Percentiles rank a stretch among this genome's conserved stretches.
These are phyloP conservation scores for Alloplasta piceator DNA, from an alignment of 2,888 invertebrate species.

Conservation along the genomic window DNA sequence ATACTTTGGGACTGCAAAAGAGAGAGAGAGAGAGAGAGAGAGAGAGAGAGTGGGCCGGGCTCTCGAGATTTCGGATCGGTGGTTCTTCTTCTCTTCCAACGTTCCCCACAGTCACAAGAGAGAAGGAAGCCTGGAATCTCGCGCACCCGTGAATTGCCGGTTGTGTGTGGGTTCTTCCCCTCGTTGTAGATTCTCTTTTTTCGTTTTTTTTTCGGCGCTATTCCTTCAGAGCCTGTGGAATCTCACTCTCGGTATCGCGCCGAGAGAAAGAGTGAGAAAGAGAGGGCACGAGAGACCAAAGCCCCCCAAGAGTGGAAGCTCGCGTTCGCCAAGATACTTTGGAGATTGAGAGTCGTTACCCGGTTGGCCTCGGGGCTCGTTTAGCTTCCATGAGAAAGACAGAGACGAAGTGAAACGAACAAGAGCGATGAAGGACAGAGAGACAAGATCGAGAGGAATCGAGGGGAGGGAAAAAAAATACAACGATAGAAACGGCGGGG, in stretches of 20 bases:
- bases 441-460: not conserved
- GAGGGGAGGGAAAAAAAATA: constrained; percentile 37
- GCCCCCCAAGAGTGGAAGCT: constrained; percentile 40
- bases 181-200: constrained; percentile 9
- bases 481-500: constrained; percentile 43
- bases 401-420: constrained; percentile 51
- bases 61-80: not conserved
- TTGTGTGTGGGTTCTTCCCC: constrained; percentile 40
- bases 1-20: not conserved
- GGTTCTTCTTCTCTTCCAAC: constrained; percentile 14
- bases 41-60: constrained; percentile 23
- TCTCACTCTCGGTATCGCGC: constrained; percentile 57
- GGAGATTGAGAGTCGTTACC: constrained; percentile 64
- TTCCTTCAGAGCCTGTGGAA: constrained; percentile 48
- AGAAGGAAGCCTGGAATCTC: constrained; percentile 20
- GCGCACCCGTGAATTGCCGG: constrained; percentile 51
- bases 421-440: not conserved
- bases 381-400: constrained; percentile 48
- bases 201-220: constrained; percentile 28
- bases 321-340: constrained; percentile 53
- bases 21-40: constrained; percentile 19
- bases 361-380: constrained; percentile 58
- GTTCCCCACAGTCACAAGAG: constrained; percentile 19
- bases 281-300: constrained; percentile 15
- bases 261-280: constrained; percentile 19